Conservation (phyloP, 2,888 invertebrate species). For the Lingula anatina region DNA sequence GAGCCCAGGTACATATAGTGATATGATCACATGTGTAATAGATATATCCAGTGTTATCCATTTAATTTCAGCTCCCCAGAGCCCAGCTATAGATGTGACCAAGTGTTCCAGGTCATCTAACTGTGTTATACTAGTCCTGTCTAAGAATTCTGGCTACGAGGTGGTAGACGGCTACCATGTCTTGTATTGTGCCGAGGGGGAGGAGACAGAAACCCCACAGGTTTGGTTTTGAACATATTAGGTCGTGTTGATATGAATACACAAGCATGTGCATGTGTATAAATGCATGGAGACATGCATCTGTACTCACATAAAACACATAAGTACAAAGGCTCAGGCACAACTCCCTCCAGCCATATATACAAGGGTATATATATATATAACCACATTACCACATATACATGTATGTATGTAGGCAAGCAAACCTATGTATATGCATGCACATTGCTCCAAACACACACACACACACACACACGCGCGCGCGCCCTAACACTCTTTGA, state of each 20-base stretch:
- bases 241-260: background rate
- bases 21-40: background rate
- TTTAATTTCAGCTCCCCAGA: slow-evolving; percentile 27
- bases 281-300: too few relatives aligned
- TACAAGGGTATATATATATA: too few relatives aligned
- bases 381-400: too few relatives aligned
- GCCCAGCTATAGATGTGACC: slow-evolving; percentile 35
- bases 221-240: slow-evolving; percentile 9
- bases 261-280: too few relatives aligned
- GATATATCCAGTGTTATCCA: background rate
- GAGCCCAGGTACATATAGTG: background rate
- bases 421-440: too few relatives aligned
- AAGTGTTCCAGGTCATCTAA: slow-evolving; percentile 37
- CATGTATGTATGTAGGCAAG: too few relatives aligned
- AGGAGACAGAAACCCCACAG: slow-evolving; percentile 28
- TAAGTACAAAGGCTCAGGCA: too few relatives aligned
- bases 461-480: too few relatives aligned
- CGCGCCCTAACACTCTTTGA: too few relatives aligned
- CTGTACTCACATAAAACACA: too few relatives aligned
- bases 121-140: slow-evolving; percentile 37
- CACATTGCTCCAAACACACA: too few relatives aligned
- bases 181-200: slow-evolving; percentile 36
- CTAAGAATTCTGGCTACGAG: slow-evolving; percentile 25
- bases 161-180: slow-evolving; percentile 40
- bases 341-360: too few relatives aligned